Percentiles rank a stretch among this genome's conserved stretches.
Evolutionary conservation across 2,797 vertebrate genomes (phyloP).

Genomic region (Chaetodon trifasciatus): DNA sequence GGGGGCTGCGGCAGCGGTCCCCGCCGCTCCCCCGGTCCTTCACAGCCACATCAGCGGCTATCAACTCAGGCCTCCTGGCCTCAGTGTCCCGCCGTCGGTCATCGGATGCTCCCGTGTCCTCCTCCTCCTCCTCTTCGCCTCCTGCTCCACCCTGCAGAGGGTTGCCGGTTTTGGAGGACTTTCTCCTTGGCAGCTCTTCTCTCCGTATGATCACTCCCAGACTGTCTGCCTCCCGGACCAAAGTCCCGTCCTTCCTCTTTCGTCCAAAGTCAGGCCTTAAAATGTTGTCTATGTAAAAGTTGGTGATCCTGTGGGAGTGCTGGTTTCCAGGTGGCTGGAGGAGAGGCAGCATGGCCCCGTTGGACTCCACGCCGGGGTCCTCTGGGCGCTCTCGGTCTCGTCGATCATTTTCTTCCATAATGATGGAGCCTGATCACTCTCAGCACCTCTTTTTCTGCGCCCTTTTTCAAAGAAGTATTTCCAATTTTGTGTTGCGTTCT

Average conservation of each 20-base stretch:
- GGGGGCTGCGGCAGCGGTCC: slow-evolving; percentile 88
- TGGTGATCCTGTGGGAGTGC: slow-evolving; percentile 90
- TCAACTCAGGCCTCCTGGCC: slow-evolving; percentile 77
- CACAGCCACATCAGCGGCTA: slow-evolving; percentile 76
- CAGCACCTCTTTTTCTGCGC: slow-evolving; percentile 54
- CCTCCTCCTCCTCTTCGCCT: slow-evolving; percentile 68
- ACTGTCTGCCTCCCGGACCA: slow-evolving; percentile 71
- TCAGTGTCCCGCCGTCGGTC: slow-evolving; percentile 70
- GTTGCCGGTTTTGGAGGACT: slow-evolving; percentile 57
- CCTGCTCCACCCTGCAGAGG: slow-evolving; percentile 58
- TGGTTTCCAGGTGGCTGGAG: slow-evolving; percentile 87
- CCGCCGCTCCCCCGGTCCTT: slow-evolving; percentile 74
- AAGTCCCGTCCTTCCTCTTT: slow-evolving; percentile 85
- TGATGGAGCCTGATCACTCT: slow-evolving; percentile 63
- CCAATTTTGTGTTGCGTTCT: slow-evolving; percentile 28
- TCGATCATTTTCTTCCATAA: slow-evolving; percentile 90
- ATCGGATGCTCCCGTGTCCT: slow-evolving; percentile 79
- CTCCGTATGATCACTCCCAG: slow-evolving; percentile 55
- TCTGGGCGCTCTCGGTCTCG: slow-evolving; percentile 68
- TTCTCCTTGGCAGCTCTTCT: slow-evolving; percentile 62
- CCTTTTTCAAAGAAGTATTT: slow-evolving; percentile 34
- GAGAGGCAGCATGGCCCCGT: slow-evolving; percentile 83
- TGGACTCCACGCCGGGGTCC: slow-evolving; percentile 83
- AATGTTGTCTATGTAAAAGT: slow-evolving; percentile 98
- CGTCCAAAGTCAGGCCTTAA: slow-evolving; percentile 93